Evolutionary conservation across 2,888 invertebrate genomes (phyloP).

Genomic region (Cordilura impudica): DNA sequence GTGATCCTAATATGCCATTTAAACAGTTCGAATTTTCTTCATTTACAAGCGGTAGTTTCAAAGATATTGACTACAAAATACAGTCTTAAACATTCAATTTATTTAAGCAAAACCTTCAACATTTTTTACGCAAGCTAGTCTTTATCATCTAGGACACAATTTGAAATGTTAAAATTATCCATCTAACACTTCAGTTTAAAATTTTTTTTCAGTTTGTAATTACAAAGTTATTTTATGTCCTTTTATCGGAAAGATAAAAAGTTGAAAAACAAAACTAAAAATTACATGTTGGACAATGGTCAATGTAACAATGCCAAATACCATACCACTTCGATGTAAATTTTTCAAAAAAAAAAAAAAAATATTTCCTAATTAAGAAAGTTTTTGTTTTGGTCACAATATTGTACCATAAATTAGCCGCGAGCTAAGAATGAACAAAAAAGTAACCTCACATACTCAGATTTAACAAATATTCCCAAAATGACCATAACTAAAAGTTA

Average conservation of each 20-base stretch:
- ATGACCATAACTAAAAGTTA: conserved; percentile 39
- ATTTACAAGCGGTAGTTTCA: no score
- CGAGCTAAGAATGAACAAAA: conserved; percentile 45
- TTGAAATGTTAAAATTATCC: no score
- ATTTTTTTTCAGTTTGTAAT: background rate
- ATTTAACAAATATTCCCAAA: conserved; percentile 41
- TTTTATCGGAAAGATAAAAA: conserved; percentile 15
- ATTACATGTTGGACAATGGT: conserved; percentile 21
- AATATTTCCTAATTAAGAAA: conserved; percentile 65
- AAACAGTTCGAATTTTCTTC: no score
- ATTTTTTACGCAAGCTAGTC: no score
- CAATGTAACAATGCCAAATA: background rate
- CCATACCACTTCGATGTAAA: background rate
- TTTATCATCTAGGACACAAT: no score
- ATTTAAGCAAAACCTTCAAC: no score
- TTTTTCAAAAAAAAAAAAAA: conserved; percentile 28
- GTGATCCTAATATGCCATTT: no score
- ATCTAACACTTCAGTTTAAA: background rate
- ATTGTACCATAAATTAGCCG: conserved; percentile 63
- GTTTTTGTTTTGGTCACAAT: conserved; percentile 46
- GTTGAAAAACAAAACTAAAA: background rate
- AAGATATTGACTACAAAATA: no score
- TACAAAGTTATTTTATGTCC: conserved; percentile 29
- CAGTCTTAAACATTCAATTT: no score
- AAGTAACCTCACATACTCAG: background rate